phyloP scores from a whole-genome alignment of 2,888 invertebrate species.

The Callinectes sapidus region DNA sequence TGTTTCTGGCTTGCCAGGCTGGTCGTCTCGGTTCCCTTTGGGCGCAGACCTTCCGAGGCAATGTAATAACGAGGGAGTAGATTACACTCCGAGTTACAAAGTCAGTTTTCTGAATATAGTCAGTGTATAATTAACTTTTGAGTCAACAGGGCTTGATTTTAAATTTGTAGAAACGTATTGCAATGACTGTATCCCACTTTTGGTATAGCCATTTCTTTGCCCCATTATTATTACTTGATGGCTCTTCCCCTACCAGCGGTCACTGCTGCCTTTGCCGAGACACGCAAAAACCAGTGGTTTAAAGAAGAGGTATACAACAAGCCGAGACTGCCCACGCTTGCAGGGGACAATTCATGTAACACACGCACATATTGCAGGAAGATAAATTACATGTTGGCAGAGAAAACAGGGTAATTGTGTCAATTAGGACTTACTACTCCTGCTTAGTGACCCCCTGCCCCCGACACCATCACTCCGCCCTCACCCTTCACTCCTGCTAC shows the following conservation, averaged over 20 bases:
- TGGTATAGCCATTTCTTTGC: conserved; percentile 31
- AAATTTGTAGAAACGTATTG: conserved; percentile 30
- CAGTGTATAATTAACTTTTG: conserved; percentile 23
- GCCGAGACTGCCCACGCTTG: background rate
- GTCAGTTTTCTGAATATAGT: conserved; percentile 29
- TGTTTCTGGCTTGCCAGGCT: background rate
- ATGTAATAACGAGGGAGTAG: conserved; percentile 24
- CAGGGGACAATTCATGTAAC: background rate
- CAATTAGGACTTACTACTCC: background rate
- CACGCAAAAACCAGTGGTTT: background rate
- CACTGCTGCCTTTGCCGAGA: background rate
- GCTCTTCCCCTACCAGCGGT: background rate
- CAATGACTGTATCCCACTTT: conserved; percentile 23
- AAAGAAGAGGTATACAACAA: background rate
- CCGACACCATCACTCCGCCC: conserved; percentile 15
- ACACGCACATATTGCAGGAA: background rate
- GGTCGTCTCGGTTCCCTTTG: conserved; percentile 23
- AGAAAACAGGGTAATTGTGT: background rate
- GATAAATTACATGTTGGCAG: background rate
- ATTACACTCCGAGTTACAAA: conserved; percentile 17
- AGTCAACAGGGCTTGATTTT: conserved; percentile 26
- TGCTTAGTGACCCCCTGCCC: background rate
- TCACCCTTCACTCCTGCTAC: conserved; percentile 21
- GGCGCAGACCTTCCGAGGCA: conserved; percentile 15
- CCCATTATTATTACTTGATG: conserved; percentile 25